Percentiles rank a stretch among this genome's conserved stretches.
Conservation (phyloP, 1,140 invertebrate genomes). For the Dryas iulia region DNA sequence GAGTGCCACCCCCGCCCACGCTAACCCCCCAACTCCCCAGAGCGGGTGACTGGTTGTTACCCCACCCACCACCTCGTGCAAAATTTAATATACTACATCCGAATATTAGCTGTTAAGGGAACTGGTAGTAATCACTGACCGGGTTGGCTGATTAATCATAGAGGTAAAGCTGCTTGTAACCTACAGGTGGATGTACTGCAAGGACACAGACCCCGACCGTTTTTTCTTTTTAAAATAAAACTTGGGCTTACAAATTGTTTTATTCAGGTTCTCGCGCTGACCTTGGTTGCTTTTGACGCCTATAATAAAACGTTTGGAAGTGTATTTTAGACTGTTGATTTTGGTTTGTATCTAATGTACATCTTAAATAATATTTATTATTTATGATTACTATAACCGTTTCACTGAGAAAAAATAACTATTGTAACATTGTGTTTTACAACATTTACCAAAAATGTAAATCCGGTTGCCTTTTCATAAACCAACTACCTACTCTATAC, state of each 20-base stretch:
- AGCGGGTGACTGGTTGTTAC: neutral
- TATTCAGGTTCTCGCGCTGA: slow-evolving; percentile 7
- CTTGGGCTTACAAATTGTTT: slow-evolving; percentile 14
- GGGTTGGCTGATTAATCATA: slow-evolving; percentile 5
- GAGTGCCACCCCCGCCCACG: slow-evolving; percentile 37
- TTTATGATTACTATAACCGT: too few relatives aligned
- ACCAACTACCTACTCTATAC: neutral
- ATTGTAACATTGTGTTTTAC: neutral
- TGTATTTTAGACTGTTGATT: neutral
- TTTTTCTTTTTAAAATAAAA: slow-evolving; percentile 12
- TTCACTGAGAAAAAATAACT: too few relatives aligned
- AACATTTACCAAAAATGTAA: neutral
- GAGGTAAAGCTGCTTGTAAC: slow-evolving; percentile 1
- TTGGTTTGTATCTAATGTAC: neutral
- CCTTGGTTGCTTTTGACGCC: slow-evolving; percentile 7
- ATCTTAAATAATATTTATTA: neutral
- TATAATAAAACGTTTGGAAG: neutral
- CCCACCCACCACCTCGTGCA: slow-evolving; percentile 57
- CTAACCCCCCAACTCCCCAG: slow-evolving; percentile 41
- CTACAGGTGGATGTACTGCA: slow-evolving; percentile 24
- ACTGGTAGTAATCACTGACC: slow-evolving; percentile 10
- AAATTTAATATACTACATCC: slow-evolving; percentile 63
- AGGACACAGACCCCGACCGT: slow-evolving; percentile 9
- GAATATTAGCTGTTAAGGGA: slow-evolving; percentile 34
- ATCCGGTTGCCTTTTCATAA: neutral